Percentiles rank a stretch among this genome's conserved stretches.
Conservation (phyloP, 92 coral and sea anemone species). For the Phenganax stokvisi region DNA sequence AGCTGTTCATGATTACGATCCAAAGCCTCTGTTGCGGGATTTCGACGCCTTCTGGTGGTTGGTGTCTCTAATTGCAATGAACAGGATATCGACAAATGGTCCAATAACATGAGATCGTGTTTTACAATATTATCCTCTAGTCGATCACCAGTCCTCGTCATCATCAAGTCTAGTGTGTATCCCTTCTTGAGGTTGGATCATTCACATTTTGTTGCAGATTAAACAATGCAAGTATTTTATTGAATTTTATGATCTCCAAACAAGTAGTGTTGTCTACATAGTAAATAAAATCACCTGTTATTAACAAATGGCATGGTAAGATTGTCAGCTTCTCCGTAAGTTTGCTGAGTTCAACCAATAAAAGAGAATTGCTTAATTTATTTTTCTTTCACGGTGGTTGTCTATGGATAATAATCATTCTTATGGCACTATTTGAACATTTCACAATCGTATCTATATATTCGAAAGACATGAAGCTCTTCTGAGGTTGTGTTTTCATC, state of each 20-base stretch:
- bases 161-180: slow-evolving; percentile 8
- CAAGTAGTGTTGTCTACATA: no score
- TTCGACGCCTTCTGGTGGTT: background rate
- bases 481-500: background rate
- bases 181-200: slow-evolving; percentile 12
- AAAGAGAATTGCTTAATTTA: slow-evolving; percentile 1
- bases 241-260: no score
- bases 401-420: background rate
- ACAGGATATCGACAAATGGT: background rate
- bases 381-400: slow-evolving; percentile 18
- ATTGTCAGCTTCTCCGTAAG: slow-evolving; percentile 10
- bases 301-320: slow-evolving; percentile 2
- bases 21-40: background rate
- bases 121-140: background rate
- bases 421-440: background rate
- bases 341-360: slow-evolving; percentile 2
- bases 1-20: background rate
- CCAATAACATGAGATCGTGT: background rate
- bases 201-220: slow-evolving; percentile 5
- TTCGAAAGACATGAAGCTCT: background rate
- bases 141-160: background rate
- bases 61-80: background rate
- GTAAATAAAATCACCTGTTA: background rate
- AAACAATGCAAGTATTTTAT: background rate
- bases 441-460: background rate